Percentiles rank a stretch among this genome's conserved stretches.
These are phyloP conservation scores for Pentamera pediparva DNA, from an alignment of 53 echinoderm and acorn worm genomes.

Conservation along the genomic window DNA sequence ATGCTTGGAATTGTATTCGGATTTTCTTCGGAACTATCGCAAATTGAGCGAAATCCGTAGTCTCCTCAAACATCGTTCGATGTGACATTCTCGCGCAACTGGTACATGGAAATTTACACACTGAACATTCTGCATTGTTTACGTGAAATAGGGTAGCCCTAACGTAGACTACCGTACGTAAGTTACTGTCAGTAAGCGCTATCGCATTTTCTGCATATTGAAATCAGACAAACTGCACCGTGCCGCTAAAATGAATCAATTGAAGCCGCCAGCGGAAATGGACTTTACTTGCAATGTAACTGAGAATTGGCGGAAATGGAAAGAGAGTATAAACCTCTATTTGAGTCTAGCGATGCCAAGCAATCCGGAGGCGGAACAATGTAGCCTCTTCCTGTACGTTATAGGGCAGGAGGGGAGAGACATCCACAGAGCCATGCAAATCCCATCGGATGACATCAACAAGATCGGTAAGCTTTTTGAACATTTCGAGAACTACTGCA, in stretches of 20 bases:
- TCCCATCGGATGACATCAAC: background rate
- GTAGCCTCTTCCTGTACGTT: background rate
- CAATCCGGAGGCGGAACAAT: background rate
- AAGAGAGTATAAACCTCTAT: conserved; percentile 11
- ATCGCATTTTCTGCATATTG: too few species aligned
- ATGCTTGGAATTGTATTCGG: background rate
- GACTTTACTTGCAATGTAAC: background rate
- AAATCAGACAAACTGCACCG: too few species aligned
- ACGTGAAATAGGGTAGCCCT: background rate
- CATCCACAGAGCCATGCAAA: background rate
- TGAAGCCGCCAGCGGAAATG: conserved; percentile 8
- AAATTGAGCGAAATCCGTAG: background rate
- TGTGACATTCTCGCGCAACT: background rate
- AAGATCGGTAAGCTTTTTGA: conserved; percentile 12
- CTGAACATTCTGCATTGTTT: background rate
- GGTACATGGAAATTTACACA: background rate
- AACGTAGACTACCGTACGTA: too few species aligned
- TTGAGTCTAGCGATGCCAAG: background rate
- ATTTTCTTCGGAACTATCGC: background rate
- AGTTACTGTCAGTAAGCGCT: too few species aligned
- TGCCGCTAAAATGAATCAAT: background rate
- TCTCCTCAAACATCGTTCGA: background rate
- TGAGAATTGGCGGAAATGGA: conserved; percentile 11
- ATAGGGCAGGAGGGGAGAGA: conserved; percentile 25
- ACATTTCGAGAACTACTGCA: conserved; percentile 45